Conservation (phyloP, 1,140 invertebrate genomes). For the Steinernema feltiae region DNA sequence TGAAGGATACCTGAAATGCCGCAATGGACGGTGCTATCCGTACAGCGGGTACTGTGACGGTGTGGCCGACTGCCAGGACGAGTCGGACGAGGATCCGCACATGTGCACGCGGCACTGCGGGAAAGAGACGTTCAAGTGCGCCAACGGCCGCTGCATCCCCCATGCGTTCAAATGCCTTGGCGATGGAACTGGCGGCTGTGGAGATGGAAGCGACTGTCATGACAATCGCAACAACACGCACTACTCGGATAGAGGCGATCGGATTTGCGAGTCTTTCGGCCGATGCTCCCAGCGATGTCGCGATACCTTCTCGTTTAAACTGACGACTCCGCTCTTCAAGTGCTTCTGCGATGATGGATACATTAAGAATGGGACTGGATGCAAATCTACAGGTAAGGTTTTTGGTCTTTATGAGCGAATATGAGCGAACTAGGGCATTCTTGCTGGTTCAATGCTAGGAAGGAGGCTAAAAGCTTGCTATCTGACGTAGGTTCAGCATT, state of each 20-base stretch:
- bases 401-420: too few species aligned
- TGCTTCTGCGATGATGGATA: background rate
- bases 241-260: background rate
- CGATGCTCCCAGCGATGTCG: background rate
- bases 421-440: too few species aligned
- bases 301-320: background rate
- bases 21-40: background rate
- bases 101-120: conserved; percentile 21
- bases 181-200: conserved; percentile 72
- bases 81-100: conserved; percentile 26
- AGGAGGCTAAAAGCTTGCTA: too few species aligned
- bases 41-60: conserved; percentile 4
- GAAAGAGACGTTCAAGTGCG: conserved; percentile 67
- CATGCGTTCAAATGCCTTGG: conserved; percentile 69
- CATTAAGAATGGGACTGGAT: background rate
- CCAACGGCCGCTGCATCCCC: conserved; percentile 72
- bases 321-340: too few species aligned
- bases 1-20: background rate
- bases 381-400: background rate
- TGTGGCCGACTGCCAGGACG: conserved; percentile 21
- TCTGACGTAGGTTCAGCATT: too few species aligned
- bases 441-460: too few species aligned
- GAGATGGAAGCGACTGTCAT: conserved; percentile 21
- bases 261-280: background rate
- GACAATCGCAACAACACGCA: background rate